Percentiles rank a stretch among this genome's conserved stretches.
These are phyloP conservation scores for Sceloporus undulatus DNA, from an alignment of 2,113 vertebrate genomes.

Conservation along the genomic window DNA sequence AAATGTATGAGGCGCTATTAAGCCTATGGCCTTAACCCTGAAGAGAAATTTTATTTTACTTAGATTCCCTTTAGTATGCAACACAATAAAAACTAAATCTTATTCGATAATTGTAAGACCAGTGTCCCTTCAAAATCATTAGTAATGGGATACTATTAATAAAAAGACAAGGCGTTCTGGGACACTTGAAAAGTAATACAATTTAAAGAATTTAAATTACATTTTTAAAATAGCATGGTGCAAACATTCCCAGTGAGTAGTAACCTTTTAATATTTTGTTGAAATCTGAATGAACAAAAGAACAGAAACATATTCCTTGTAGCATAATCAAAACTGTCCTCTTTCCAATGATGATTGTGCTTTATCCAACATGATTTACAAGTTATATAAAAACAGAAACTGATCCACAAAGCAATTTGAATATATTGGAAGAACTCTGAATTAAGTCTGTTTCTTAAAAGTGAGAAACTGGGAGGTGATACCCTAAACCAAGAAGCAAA, in stretches of 20 bases:
- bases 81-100: neutral
- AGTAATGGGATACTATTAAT: neutral
- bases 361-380: neutral
- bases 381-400: neutral
- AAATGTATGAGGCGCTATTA: neutral
- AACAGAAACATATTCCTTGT: neutral
- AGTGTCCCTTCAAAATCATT: neutral
- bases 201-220: neutral
- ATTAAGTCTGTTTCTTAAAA: slow-evolving; percentile 3
- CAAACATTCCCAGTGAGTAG: neutral
- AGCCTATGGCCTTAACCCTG: neutral
- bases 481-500: too few species aligned
- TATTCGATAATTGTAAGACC: neutral
- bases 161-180: neutral
- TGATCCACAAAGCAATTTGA: neutral
- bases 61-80: neutral
- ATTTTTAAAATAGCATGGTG: neutral
- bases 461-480: too few species aligned
- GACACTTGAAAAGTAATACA: neutral
- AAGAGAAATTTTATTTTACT: neutral
- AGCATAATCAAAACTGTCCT: neutral
- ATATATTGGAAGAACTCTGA: neutral
- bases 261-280: neutral
- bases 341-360: neutral
- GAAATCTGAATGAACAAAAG: slow-evolving; percentile 10